Base-by-base conservation (phyloP, 1,140 invertebrate genomes). In the Drosophila bocki region DNA sequence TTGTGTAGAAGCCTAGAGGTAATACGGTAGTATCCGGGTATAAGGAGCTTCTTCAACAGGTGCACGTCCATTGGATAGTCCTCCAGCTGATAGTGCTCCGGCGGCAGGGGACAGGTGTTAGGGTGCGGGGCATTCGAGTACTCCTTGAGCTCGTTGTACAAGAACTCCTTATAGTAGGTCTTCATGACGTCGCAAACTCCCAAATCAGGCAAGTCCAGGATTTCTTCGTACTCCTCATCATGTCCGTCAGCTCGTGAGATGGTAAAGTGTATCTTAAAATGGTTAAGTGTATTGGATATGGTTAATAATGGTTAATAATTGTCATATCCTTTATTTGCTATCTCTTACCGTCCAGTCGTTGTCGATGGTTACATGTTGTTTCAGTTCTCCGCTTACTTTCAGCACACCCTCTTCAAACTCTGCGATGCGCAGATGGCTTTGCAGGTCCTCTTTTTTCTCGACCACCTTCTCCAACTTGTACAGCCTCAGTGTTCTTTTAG, bases 121-220 rank as follows among this genome's bases (percentile, higher is more conserved):
- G 88, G 88, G 8, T 69, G 32, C 1, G 88, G 88, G 0, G 84
- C 88, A 63, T 91, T 91, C 0, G 75, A 75, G 35, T 91, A 62
- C 2, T 85, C 42, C 33, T 83, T 85, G 0, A 91, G 45, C 17
- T 45, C 58, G 0, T 85, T 74, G 44, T 91, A 91, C 29, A 91
- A 70, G 13, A 69, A 78, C 13, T 60, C 67, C 47, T 80, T 91
- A 54, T 91, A 91, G 29, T 63, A 70, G 35, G 37, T 50, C 26
- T 17, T 35, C 88, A 91, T 76, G 4, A 71, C 12, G 1, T 91
- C 51, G 35, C 88, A 91, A 9, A 78, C 51, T 5, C 58, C 68
- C 33, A 82, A 9, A 2, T 53, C 26, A 0, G 68, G 57, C 1
- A 72, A 5, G 1, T 68, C 50, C 6, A 63, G 5, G 2, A 81